These are phyloP conservation scores for Bostrychus sinensis DNA, from an alignment of 2,113 vertebrate genomes.

Conservation along the genomic window DNA sequence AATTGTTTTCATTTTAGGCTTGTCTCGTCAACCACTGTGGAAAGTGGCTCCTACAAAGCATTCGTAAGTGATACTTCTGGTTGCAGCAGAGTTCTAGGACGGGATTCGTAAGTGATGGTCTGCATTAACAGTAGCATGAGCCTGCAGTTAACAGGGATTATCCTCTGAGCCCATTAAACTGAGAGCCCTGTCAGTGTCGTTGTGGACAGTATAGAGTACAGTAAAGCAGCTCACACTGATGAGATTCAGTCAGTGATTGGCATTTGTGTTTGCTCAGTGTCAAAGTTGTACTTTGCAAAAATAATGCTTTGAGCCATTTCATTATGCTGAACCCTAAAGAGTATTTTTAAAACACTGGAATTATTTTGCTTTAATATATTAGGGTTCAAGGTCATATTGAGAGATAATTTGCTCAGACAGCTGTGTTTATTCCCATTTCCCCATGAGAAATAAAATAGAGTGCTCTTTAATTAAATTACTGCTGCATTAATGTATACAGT, in stretches of 20 bases:
- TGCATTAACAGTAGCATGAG: not conserved
- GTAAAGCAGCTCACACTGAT: not conserved
- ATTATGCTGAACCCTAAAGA: not conserved
- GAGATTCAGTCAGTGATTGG: not conserved
- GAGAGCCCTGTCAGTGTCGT: conserved; percentile 4
- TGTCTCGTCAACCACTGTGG: too few species aligned
- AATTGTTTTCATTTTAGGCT: too few species aligned
- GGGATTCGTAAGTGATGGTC: too few species aligned
- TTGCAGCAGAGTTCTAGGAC: too few species aligned
- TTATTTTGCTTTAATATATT: conserved; percentile 1
- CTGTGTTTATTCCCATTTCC: conserved; percentile 27
- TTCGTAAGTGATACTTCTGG: too few species aligned
- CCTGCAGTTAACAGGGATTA: not conserved
- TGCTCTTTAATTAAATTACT: conserved; percentile 1
- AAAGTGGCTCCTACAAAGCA: too few species aligned
- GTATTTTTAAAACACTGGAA: not conserved
- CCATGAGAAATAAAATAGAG: conserved; percentile 24
- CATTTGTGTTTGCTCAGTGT: not conserved
- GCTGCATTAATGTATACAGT: conserved; percentile 43
- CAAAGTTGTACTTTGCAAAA: not conserved
- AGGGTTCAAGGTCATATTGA: not conserved
- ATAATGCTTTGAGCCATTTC: not conserved
- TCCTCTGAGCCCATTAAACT: not conserved
- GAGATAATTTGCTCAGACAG: not conserved
- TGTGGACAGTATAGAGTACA: not conserved